Percentiles rank a stretch among this genome's conserved stretches.
These are phyloP conservation scores for Pomacea maculata DNA, from an alignment of 1,140 invertebrate genomes.

Conservation along the genomic window DNA sequence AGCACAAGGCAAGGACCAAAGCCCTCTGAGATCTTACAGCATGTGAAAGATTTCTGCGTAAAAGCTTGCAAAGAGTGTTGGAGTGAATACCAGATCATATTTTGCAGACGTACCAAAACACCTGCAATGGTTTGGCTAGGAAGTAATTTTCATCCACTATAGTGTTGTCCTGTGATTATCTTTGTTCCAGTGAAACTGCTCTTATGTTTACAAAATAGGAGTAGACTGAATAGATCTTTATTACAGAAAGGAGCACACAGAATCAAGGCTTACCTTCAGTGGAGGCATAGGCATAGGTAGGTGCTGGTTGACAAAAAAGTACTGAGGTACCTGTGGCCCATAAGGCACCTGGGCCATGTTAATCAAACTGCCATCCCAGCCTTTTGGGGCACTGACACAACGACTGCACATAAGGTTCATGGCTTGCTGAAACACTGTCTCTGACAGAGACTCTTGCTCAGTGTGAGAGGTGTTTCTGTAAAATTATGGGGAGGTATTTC, in stretches of 20 bases:
- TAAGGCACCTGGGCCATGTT: slow-evolving; percentile 28
- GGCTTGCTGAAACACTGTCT: slow-evolving; percentile 42
- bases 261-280: slow-evolving; percentile 42
- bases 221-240: background rate
- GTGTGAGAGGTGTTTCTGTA: slow-evolving; percentile 23
- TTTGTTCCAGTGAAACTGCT: no score
- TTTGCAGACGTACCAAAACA: no score
- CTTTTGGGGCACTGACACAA: slow-evolving; percentile 38
- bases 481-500: background rate
- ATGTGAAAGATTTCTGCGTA: no score
- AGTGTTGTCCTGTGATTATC: no score
- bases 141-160: no score
- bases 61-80: no score
- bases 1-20: no score
- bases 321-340: slow-evolving; percentile 41
- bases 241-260: background rate
- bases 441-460: slow-evolving; percentile 37
- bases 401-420: slow-evolving; percentile 44
- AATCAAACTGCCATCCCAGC: slow-evolving; percentile 23
- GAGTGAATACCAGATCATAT: no score
- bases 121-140: no score
- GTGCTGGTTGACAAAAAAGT: slow-evolving; percentile 53
- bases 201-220: no score
- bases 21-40: no score
- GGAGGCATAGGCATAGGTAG: slow-evolving; percentile 49